Conservation (phyloP, 2,797 vertebrate genomes). For the Spondyliosoma cantharus region DNA sequence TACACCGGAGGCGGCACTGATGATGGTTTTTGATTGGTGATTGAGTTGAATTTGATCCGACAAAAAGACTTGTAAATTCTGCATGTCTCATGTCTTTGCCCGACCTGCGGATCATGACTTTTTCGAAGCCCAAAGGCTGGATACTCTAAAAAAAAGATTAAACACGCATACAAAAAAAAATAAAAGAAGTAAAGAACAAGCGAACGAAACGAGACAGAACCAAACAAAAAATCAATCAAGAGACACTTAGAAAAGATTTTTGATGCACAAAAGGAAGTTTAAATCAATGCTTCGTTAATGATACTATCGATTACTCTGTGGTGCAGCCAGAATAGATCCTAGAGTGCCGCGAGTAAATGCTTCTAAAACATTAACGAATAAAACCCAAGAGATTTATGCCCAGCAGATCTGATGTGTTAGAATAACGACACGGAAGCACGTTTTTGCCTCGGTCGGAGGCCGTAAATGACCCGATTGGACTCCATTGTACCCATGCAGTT, state of each 20-base stretch:
- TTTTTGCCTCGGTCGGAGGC: constrained; percentile 51
- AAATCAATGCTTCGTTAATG: constrained; percentile 13
- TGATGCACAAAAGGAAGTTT: constrained; percentile 27
- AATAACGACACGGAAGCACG: constrained; percentile 48
- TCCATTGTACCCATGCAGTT: constrained; percentile 51
- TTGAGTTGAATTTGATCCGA: constrained; percentile 52
- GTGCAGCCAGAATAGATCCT: constrained; percentile 14
- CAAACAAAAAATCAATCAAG: constrained; percentile 46
- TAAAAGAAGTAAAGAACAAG: constrained; percentile 3
- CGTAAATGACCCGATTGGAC: constrained; percentile 29
- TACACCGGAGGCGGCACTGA: constrained; percentile 45
- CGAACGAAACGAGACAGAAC: constrained; percentile 36
- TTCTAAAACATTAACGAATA: constrained; percentile 23
- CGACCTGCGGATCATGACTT: constrained; percentile 58
- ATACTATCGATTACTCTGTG: constrained; percentile 37
- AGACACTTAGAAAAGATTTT: constrained; percentile 14
- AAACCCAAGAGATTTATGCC: constrained; percentile 23
- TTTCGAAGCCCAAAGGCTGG: constrained; percentile 62
- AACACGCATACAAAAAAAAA: not conserved
- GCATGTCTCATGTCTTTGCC: constrained; percentile 76
- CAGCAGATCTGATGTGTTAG: constrained; percentile 32
- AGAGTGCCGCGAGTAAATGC: constrained; percentile 16
- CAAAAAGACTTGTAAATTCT: constrained; percentile 81
- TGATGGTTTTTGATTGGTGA: constrained; percentile 32
- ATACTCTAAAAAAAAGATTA: constrained; percentile 19